Evolutionary conservation across 1,140 invertebrate genomes (phyloP), one percentile per base, ranked within the genome.

Genomic region (Cyphomyrmex costatus): DNA sequence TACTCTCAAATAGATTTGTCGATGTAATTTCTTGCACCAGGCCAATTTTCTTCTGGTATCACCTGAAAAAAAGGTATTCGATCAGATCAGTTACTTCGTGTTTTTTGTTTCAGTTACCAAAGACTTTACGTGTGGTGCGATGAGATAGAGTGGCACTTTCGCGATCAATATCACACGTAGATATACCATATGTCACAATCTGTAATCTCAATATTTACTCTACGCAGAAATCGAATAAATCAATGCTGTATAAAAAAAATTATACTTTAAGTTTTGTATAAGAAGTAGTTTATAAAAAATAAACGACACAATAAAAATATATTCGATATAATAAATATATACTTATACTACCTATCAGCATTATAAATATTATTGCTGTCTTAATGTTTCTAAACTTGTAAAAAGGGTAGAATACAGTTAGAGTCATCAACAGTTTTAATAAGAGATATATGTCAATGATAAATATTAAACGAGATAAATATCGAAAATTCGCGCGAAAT

Each of bases 21-120:
- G 30, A 61, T 27, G 24, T 78, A 51, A 21, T 63, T 33, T 77
- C 10, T 19, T 77, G 27, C 21, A 6, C 1, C 24, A 16, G 1
- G 24, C 7, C 4, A 7, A 6, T 42, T 60, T 73, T 60, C 51
- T 19, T 5, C 27, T 65, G 74, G 30, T 4, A 10, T 42, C 66
- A 83, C 36, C 79, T 83, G 79, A 83, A 83, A 83, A 82, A 80
- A 5, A 83, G 5, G 27, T 60, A 46, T 49, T 51, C 3, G 8
- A 73, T 73, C 16, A 83, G 68, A 58, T 46, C 19, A 19, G 6
- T 73, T 82, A 1, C 0, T 8, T 58, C 0, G 3, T 1, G 3
- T 1, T 82, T 56, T 82, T 46, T 33, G 1, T 82, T 14, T 24
- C 14, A 73, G 6, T 68, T 73, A 60, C 21, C 65, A 30, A 27